Evolutionary conservation across 2,888 invertebrate species (phyloP).

Genomic region (Tanytarsus gracilentus): DNA sequence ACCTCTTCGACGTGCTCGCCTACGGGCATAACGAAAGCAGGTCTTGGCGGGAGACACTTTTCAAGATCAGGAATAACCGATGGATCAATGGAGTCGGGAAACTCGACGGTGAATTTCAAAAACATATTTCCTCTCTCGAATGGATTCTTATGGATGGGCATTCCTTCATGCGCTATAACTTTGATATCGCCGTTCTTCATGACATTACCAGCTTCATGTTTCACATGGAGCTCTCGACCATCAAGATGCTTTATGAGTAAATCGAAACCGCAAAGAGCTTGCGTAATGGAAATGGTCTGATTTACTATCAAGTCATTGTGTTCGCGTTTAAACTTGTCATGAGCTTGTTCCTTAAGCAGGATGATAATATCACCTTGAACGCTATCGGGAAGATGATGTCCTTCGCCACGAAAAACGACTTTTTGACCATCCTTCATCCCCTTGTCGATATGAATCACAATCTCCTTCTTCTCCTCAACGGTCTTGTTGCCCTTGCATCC

Average conservation of each 20-base stretch:
- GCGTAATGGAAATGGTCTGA: slow-evolving; percentile 68
- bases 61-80: slow-evolving; percentile 61
- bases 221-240: slow-evolving; percentile 71
- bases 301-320: slow-evolving; percentile 66
- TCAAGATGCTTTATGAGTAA: slow-evolving; percentile 83
- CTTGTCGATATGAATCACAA: slow-evolving; percentile 81
- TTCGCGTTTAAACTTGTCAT: slow-evolving; percentile 68
- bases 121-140: slow-evolving; percentile 80
- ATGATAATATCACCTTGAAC: slow-evolving; percentile 86
- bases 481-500: slow-evolving; percentile 78
- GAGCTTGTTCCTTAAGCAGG: slow-evolving; percentile 70
- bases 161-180: slow-evolving; percentile 75
- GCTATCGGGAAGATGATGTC: slow-evolving; percentile 79
- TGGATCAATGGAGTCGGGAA: slow-evolving; percentile 66
- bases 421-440: slow-evolving; percentile 83
- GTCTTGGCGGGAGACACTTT: slow-evolving; percentile 61
- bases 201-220: slow-evolving; percentile 68
- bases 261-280: slow-evolving; percentile 84
- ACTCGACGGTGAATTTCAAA: slow-evolving; percentile 75
- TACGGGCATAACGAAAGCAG: slow-evolving; percentile 59
- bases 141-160: slow-evolving; percentile 79
- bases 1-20: slow-evolving; percentile 83
- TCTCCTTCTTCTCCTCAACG: slow-evolving; percentile 67
- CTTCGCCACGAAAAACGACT: slow-evolving; percentile 77
- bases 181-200: slow-evolving; percentile 74